Conservation (phyloP, 2,797 vertebrate genomes). For the Diplodus puntazzo region DNA sequence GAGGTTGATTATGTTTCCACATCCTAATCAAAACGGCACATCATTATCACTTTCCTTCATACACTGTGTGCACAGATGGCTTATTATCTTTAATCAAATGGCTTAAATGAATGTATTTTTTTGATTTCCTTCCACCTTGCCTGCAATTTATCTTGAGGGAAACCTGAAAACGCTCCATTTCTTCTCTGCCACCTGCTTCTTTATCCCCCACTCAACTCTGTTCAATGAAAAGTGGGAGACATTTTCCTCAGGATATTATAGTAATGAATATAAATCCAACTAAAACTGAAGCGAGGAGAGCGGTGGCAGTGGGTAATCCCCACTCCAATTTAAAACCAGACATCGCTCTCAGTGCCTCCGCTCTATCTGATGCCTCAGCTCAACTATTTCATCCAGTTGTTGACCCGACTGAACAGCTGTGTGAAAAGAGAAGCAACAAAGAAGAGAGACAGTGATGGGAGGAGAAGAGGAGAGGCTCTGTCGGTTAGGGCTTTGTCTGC, state of each 20-base stretch:
- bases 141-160: constrained; percentile 29
- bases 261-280: constrained; percentile 27
- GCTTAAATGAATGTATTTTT: constrained; percentile 39
- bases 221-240: constrained; percentile 5
- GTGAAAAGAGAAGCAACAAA: constrained; percentile 37
- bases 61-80: constrained; percentile 44
- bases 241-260: constrained; percentile 18
- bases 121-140: constrained; percentile 22
- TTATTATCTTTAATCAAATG: constrained; percentile 54
- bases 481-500: constrained; percentile 56
- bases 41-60: constrained; percentile 23
- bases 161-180: constrained; percentile 35
- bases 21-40: constrained; percentile 31
- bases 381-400: constrained; percentile 6
- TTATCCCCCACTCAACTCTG: constrained; percentile 21
- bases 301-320: constrained; percentile 15
- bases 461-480: constrained; percentile 42
- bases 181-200: constrained; percentile 57
- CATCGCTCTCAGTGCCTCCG: not conserved
- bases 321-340: not conserved
- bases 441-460: constrained; percentile 37
- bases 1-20: constrained; percentile 9
- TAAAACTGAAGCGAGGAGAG: constrained; percentile 19
- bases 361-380: not conserved
- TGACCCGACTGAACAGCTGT: constrained; percentile 13